Base-by-base conservation (phyloP, 1,140 invertebrate species). In the Lepeophtheirus salmonis region DNA sequence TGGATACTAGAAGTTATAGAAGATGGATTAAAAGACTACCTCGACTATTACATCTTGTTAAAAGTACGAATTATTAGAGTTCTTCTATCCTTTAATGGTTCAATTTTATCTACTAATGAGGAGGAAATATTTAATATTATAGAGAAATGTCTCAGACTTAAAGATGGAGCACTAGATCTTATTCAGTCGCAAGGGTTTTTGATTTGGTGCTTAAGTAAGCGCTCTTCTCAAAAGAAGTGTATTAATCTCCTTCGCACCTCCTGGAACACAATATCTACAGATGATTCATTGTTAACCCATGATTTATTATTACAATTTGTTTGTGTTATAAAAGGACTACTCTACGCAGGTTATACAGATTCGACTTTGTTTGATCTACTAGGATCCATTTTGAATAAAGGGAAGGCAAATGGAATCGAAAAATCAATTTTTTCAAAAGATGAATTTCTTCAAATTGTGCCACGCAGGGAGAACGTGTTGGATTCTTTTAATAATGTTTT, bases 1-100 rank as follows among this genome's bases (percentile, higher is more conserved):
- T 57, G 55, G 55, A 57, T 57, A 10, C 25, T 57, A 14, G 13
- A 14, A 14, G 55, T 57, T 3, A 57, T 57, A 17, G 12, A 21
- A 50, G 55, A 57, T 57, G 55, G 55, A 3, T 23, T 57, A 2
- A 57, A 48, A 23, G 26, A 57, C 26, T 21, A 26, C 2, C 26
- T 57, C 1, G 55, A 57, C 25, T 41, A 57, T 18, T 1, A 16
- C 10, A 30, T 57, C 16, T 14, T 30, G 22, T 14, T 24, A 41
- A 25, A 57, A n/a, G 20, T 17, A 17, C 17, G n/a, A 3, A 26
- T 57, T 14, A 41, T 41, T 1, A 26, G 26, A 17, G 17, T 57
- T 14, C 23, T 57, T 10, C 3, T 57, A 12, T 57, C 23, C 4
- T 57, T 26, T 17, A 16, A 57, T 24, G 16, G 16, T 24, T 57